Conservation (phyloP, 2,797 vertebrate species). For the Oreochromis mossambicus region DNA sequence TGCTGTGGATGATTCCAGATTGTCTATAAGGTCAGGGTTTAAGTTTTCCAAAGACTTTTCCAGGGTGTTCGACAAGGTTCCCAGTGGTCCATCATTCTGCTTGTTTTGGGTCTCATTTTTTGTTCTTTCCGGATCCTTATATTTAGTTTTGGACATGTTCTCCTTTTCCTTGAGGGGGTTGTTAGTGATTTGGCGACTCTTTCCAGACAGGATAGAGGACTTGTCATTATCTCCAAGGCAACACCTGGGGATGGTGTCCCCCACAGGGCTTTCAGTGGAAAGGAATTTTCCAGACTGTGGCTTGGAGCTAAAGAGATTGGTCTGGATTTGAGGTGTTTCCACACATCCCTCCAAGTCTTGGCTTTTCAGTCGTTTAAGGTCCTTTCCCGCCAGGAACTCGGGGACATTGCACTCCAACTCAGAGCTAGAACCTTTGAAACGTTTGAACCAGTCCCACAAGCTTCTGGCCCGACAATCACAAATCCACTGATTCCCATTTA, state of each 20-base stretch:
- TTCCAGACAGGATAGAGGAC: slow-evolving; percentile 88
- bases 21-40: slow-evolving; percentile 86
- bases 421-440: slow-evolving; percentile 95
- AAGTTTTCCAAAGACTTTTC: slow-evolving; percentile 86
- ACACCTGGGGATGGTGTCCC: slow-evolving; percentile 80
- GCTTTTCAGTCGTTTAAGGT: slow-evolving; percentile 87
- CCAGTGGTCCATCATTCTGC: slow-evolving; percentile 91
- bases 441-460: slow-evolving; percentile 96
- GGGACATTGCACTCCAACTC: slow-evolving; percentile 91
- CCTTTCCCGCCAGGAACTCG: slow-evolving; percentile 79
- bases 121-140: slow-evolving; percentile 77
- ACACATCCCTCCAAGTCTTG: slow-evolving; percentile 87
- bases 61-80: slow-evolving; percentile 87
- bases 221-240: slow-evolving; percentile 91
- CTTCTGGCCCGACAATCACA: slow-evolving; percentile 94
- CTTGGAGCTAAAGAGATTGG: slow-evolving; percentile 83
- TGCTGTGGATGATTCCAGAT: slow-evolving; percentile 84
- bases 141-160: slow-evolving; percentile 91
- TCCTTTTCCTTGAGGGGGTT: slow-evolving; percentile 90
- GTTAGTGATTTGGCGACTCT: slow-evolving; percentile 84
- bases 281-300: slow-evolving; percentile 78
- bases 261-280: slow-evolving; percentile 76
- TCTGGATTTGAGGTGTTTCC: slow-evolving; percentile 81
- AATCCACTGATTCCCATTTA: slow-evolving; percentile 97
- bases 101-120: slow-evolving; percentile 91